These are phyloP conservation scores for Proterorhinus semilunaris DNA, from an alignment of 2,113 vertebrate genomes.

Conservation along the genomic window DNA sequence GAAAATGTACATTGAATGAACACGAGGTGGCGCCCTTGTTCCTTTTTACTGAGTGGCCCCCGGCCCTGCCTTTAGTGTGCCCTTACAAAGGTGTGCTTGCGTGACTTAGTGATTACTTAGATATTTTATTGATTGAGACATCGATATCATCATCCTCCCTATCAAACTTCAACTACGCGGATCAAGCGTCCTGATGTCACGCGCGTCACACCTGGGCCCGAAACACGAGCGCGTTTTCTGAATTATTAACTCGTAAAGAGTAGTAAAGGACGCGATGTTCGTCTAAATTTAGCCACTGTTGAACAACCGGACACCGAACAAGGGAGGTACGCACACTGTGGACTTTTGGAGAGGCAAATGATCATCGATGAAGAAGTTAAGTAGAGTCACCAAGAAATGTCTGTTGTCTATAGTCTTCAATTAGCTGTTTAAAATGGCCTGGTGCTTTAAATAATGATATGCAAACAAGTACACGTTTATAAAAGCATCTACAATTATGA, in stretches of 20 bases:
- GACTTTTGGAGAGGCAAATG: background rate
- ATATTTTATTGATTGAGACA: background rate
- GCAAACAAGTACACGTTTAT: no score
- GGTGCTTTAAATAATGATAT: no score
- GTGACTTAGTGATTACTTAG: no score
- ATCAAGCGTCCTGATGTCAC: slow-evolving; percentile 2
- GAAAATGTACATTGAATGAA: background rate
- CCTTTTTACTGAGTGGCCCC: background rate
- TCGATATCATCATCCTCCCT: background rate
- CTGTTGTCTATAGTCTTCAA: no score
- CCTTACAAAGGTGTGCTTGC: no score
- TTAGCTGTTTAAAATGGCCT: no score
- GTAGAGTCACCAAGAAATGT: no score
- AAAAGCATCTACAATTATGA: no score
- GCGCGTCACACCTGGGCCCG: slow-evolving; percentile 8
- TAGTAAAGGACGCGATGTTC: background rate
- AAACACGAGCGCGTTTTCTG: slow-evolving; percentile 14
- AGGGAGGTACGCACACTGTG: background rate
- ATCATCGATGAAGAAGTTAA: background rate
- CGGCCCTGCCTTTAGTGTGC: no score
- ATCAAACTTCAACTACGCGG: background rate
- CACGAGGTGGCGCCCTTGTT: slow-evolving; percentile 34
- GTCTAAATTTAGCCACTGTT: background rate
- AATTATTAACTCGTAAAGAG: background rate
- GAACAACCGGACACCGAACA: background rate